Percentiles rank a stretch among this genome's conserved stretches.
Conservation (phyloP, 1,140 invertebrate genomes). For the Gonioctena quinquepunctata region DNA sequence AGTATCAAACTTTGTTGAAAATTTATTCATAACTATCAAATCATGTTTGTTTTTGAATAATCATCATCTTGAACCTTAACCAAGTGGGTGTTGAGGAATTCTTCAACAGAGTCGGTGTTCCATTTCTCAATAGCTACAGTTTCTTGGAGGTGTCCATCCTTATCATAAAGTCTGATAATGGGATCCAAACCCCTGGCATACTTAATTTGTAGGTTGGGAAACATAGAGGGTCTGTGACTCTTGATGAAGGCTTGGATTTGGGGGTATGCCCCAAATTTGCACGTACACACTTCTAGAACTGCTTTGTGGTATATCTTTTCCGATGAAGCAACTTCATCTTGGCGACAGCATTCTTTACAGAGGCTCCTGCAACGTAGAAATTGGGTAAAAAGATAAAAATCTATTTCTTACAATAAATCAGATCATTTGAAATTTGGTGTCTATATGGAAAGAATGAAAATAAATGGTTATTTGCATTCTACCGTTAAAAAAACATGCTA, state of each 20-base stretch:
- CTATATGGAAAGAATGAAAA: too few relatives aligned
- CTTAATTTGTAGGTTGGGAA: slow-evolving; percentile 85
- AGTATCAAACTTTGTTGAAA: too few relatives aligned
- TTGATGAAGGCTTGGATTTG: slow-evolving; percentile 96
- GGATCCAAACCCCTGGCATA: slow-evolving; percentile 91
- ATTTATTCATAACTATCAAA: slow-evolving; percentile 51
- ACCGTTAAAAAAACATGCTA: too few relatives aligned
- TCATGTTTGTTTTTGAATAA: slow-evolving; percentile 66
- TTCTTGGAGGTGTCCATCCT: slow-evolving; percentile 79
- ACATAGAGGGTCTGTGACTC: slow-evolving; percentile 82
- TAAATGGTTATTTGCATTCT: too few relatives aligned
- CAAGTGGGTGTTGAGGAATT: slow-evolving; percentile 88
- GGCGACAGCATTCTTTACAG: slow-evolving; percentile 76
- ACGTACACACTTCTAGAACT: slow-evolving; percentile 89
- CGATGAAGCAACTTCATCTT: slow-evolving; percentile 64
- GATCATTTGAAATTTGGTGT: too few relatives aligned
- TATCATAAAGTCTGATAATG: slow-evolving; percentile 86
- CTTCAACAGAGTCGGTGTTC: slow-evolving; percentile 95
- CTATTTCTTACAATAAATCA: too few relatives aligned
- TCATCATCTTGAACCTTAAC: slow-evolving; percentile 60
- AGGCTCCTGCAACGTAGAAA: slow-evolving; percentile 63
- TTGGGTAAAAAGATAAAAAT: too few relatives aligned
- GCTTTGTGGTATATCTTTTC: slow-evolving; percentile 82
- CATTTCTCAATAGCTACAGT: slow-evolving; percentile 93
- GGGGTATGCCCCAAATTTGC: slow-evolving; percentile 93